A percentile compares a stretch with the other conserved stretches of the same genome.
These are phyloP conservation scores for Drosophila anomalata DNA, from an alignment of 2,888 invertebrate genomes.

Conservation along the genomic window DNA sequence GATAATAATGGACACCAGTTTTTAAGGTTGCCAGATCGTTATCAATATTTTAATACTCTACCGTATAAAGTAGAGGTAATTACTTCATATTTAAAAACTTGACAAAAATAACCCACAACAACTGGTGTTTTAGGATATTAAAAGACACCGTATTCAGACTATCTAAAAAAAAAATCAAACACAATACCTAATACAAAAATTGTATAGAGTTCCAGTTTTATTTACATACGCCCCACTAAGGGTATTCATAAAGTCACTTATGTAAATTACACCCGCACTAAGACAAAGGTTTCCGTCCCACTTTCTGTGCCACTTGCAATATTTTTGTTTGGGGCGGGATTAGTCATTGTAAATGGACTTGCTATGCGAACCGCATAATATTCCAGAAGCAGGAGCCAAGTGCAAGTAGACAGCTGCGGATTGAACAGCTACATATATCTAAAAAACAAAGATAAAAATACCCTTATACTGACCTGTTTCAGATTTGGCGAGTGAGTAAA, in stretches of 20 bases:
- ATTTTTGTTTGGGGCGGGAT: slow-evolving; percentile 54
- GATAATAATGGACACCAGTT: background rate
- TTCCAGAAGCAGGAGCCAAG: slow-evolving; percentile 25
- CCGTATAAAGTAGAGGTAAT: background rate
- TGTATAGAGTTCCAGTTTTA: background rate
- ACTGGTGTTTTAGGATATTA: background rate
- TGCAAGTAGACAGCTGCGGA: slow-evolving; percentile 38
- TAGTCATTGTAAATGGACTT: slow-evolving; percentile 58
- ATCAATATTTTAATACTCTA: background rate
- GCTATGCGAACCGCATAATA: slow-evolving; percentile 35
- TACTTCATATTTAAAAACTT: background rate
- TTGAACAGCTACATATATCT: slow-evolving; percentile 7
- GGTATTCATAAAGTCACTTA: slow-evolving; percentile 2
- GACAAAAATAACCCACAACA: background rate
- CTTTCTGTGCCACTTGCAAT: slow-evolving; percentile 38
- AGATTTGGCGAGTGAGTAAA: slow-evolving; percentile 31
- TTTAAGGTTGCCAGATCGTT: background rate
- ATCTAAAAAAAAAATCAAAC: background rate
- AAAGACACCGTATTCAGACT: background rate
- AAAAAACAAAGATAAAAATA: slow-evolving; percentile 17
- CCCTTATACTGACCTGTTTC: background rate
- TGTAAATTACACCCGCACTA: slow-evolving; percentile 4
- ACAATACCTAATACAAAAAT: background rate
- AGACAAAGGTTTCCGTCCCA: slow-evolving; percentile 61
- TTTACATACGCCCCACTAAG: slow-evolving; percentile 1